These are phyloP conservation scores for Botia almorhae DNA, from an alignment of 2,797 vertebrate genomes.

Conservation along the genomic window DNA sequence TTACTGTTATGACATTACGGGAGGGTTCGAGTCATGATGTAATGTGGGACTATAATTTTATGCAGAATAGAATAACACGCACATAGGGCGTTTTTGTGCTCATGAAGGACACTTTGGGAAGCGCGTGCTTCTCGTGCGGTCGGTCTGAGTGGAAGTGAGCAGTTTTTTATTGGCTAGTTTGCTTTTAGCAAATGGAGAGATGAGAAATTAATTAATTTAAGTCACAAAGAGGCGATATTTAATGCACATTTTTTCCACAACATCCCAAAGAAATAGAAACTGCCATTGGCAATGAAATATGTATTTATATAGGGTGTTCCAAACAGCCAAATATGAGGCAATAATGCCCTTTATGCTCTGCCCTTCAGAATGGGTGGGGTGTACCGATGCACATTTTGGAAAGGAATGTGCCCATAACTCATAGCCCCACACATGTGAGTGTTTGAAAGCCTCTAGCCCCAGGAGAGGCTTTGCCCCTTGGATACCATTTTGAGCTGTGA, in stretches of 20 bases:
- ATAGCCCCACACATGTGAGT: conserved; percentile 4
- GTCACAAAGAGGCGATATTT: too few species aligned
- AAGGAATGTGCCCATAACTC: not conserved
- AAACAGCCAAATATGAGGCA: too few species aligned
- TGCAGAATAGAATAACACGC: too few species aligned
- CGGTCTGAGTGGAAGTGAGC: too few species aligned
- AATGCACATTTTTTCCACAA: not conserved
- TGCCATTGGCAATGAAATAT: not conserved
- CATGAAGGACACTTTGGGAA: too few species aligned
- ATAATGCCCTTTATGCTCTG: not conserved
- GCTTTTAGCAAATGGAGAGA: too few species aligned
- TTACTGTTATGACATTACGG: not conserved
- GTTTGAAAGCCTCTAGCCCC: conserved; percentile 28
- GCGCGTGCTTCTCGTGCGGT: too few species aligned
- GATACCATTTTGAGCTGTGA: conserved; percentile 61
- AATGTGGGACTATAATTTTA: not conserved
- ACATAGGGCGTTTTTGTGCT: too few species aligned
- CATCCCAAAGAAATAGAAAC: not conserved
- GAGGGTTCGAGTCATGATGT: not conserved
- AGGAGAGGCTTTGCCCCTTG: conserved; percentile 53
- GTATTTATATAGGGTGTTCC: not conserved
- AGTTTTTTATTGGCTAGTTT: too few species aligned
- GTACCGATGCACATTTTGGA: not conserved
- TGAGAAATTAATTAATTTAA: too few species aligned
- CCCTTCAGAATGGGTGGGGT: not conserved